Evolutionary conservation across 2,888 invertebrate genomes (phyloP), one percentile per base, ranked within the genome.

Genomic region (Syrista parreyssii): DNA sequence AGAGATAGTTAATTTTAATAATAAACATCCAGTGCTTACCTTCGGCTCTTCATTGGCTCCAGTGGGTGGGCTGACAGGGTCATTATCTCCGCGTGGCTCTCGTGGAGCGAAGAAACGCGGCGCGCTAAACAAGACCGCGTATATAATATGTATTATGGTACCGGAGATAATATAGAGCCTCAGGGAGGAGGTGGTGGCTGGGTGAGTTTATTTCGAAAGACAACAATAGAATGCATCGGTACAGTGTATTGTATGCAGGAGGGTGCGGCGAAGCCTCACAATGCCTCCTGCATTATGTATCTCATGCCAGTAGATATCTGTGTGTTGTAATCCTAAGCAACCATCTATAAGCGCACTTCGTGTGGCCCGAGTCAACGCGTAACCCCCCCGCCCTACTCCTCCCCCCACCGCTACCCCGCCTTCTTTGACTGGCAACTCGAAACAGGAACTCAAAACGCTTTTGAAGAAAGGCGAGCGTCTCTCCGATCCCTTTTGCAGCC

Each of bases 231-330:
- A 88, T 87, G 85, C 86, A 86, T 87, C 85, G 86, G 84, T 84
- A 84, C 84, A 81, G 83, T 80, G 86, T 84, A 87, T 88, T 87
- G 88, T 89, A 89, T 88, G 88, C 88, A 86, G 84, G 83, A 85
- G 84, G 88, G 86, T 83, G 85, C 84, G 84, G 85, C 86, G 82
- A 82, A 84, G 85, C 6, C 84, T 84, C 84, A 90, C 89, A 90
- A 89, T 89, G 86, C 88, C 88, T 89, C 75, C 86, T 90, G 90
- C 89, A 90, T 90, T 89, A 90, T 90, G 88, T 88, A 90, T 90
- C 86, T 86, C 85, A 81, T 82, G 83, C 82, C 80, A 80, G 83
- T 84, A 81, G 84, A 82, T 83, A 82, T 85, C 84, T 83, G 82
- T 83, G 83, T 87, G 85, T 86, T 87, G 86, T 85, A 88, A 87